Evolutionary conservation across 2,888 invertebrate genomes (phyloP).

Genomic region (Heliothis peltigera): DNA sequence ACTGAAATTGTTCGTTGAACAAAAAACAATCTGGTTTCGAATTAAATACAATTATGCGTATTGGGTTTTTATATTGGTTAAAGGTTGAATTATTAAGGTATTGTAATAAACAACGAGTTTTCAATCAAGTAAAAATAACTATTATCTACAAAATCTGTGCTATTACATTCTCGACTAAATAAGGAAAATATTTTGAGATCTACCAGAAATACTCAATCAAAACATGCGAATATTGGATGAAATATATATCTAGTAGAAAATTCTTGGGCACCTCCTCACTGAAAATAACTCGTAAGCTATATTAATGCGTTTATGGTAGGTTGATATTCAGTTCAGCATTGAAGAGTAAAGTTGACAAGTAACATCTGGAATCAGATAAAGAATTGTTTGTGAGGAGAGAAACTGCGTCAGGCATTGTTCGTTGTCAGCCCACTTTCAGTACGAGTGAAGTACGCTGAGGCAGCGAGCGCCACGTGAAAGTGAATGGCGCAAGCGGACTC

Average conservation of each 20-base stretch:
- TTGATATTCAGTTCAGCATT: conserved; percentile 13
- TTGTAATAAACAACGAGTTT: conserved; percentile 7
- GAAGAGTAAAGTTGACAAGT: conserved; percentile 63
- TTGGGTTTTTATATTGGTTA: conserved; percentile 19
- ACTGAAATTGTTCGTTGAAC: conserved; percentile 41
- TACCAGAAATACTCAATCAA: not conserved
- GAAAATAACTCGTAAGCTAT: not conserved
- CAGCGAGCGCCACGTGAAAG: conserved; percentile 81
- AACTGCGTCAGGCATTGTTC: conserved; percentile 83
- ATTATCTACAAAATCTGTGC: no score
- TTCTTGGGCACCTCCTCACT: not conserved
- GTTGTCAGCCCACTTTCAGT: conserved; percentile 85
- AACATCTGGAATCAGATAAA: conserved; percentile 65
- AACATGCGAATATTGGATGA: not conserved
- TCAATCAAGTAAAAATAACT: not conserved
- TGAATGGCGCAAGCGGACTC: conserved; percentile 83
- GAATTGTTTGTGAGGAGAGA: conserved; percentile 85
- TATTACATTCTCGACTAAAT: not conserved
- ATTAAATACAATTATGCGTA: conserved; percentile 32
- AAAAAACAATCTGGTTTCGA: conserved; percentile 42
- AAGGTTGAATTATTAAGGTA: not conserved
- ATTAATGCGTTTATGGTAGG: not conserved
- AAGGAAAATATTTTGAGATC: not conserved
- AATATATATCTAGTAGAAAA: not conserved
- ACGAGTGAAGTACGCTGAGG: conserved; percentile 68